These are phyloP conservation scores for Montipora efflorescens DNA, from an alignment of 64 coral and sea anemone genomes.

Conservation along the genomic window DNA sequence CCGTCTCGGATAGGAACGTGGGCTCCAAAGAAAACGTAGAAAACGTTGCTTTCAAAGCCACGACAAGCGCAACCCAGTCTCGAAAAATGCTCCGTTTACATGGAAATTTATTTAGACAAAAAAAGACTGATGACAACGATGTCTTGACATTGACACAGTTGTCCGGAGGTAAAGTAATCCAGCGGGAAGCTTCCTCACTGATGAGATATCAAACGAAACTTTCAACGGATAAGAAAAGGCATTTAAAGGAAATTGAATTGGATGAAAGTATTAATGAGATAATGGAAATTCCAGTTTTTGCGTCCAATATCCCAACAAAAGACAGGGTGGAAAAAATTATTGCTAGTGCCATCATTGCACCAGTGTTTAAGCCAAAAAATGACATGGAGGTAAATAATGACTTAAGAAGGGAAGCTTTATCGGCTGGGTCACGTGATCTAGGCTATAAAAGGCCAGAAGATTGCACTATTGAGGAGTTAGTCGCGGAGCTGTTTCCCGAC, in stretches of 20 bases:
- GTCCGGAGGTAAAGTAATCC: neutral
- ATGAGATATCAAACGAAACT: neutral
- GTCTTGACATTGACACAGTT: too few relatives aligned
- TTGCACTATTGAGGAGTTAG: slow-evolving; percentile 6
- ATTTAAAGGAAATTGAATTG: neutral
- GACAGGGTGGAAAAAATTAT: neutral
- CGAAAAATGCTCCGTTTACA: too few relatives aligned
- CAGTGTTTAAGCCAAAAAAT: neutral
- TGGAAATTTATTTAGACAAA: too few relatives aligned
- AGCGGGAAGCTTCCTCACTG: neutral
- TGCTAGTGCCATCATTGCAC: neutral
- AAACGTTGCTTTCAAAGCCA: neutral
- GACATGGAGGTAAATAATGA: neutral
- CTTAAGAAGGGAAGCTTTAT: neutral
- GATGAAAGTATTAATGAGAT: neutral
- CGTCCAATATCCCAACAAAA: neutral
- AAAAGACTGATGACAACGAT: too few relatives aligned
- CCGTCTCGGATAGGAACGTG: neutral
- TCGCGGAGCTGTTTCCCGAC: slow-evolving; percentile 1
- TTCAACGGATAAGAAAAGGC: neutral
- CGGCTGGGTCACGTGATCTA: neutral
- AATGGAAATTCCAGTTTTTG: slow-evolving; percentile 10
- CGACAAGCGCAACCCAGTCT: neutral
- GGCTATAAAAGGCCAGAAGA: neutral
- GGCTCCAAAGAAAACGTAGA: neutral